Conservation (phyloP, 2,797 vertebrate genomes). For the Pseudochaenichthys georgianus region DNA sequence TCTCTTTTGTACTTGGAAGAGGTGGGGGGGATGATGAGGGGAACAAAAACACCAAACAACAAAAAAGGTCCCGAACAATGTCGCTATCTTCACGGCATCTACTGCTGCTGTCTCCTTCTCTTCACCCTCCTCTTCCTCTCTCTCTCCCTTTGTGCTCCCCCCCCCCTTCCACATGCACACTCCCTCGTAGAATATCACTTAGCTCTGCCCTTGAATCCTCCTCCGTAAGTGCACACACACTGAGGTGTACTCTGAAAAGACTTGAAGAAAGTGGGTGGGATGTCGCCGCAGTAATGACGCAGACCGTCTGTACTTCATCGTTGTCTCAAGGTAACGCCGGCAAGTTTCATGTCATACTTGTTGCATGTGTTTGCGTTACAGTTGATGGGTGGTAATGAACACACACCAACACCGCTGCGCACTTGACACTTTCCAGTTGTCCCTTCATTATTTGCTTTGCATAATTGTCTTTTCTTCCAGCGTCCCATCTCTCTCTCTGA, state of each 20-base stretch:
- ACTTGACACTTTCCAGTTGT: constrained; percentile 27
- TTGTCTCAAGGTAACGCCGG: constrained; percentile 53
- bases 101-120: constrained; percentile 67
- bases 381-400: constrained; percentile 48
- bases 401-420: constrained; percentile 30
- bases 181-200: constrained; percentile 79
- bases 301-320: constrained; percentile 40
- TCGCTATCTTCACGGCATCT: constrained; percentile 75
- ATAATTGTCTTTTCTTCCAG: constrained; percentile 38
- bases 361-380: constrained; percentile 27
- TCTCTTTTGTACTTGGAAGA: constrained; percentile 80
- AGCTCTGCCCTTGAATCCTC: constrained; percentile 83
- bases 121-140: constrained; percentile 62
- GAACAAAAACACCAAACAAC: constrained; percentile 77
- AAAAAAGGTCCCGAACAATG: constrained; percentile 81
- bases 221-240: constrained; percentile 65
- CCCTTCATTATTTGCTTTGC: constrained; percentile 55
- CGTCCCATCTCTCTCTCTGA: constrained; percentile 48
- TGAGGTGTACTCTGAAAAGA: constrained; percentile 65
- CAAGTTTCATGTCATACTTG: constrained; percentile 41
- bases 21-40: constrained; percentile 59
- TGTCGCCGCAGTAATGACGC: constrained; percentile 51
- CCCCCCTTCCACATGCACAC: constrained; percentile 58
- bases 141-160: constrained; percentile 62
- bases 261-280: constrained; percentile 63